Evolutionary conservation across 2,888 invertebrate genomes (phyloP).

Genomic region (Nebria salina): DNA sequence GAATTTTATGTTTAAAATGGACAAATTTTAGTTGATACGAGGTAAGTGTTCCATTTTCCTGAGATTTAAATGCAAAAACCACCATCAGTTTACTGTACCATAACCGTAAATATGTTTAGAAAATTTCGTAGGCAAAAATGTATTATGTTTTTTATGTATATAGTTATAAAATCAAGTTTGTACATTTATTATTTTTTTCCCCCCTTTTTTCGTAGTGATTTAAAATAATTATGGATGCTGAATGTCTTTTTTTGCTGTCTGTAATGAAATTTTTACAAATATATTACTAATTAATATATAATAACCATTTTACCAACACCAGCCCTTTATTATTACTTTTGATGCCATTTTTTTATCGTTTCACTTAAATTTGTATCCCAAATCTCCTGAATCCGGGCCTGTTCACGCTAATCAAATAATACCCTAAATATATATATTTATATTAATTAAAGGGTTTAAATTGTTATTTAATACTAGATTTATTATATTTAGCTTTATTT

Average conservation of each 20-base stretch:
- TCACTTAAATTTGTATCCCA: no score
- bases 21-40: not conserved
- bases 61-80: not conserved
- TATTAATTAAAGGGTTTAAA: not conserved
- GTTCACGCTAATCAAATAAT: not conserved
- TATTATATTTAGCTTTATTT: not conserved
- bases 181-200: conserved; percentile 24
- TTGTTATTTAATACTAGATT: not conserved
- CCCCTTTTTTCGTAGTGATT: conserved; percentile 7
- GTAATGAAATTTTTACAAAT: conserved; percentile 41
- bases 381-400: not conserved
- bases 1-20: not conserved
- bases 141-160: conserved; percentile 40
- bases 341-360: not conserved
- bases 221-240: conserved; percentile 26
- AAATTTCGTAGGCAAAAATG: conserved; percentile 14
- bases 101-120: not conserved
- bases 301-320: conserved; percentile 21
- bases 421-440: not conserved
- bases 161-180: conserved; percentile 36
- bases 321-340: not conserved
- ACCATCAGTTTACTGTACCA: not conserved
- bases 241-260: conserved; percentile 40
- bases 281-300: conserved; percentile 20
- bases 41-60: not conserved